Base-by-base conservation (phyloP, 2,113 vertebrate genomes). In the Carassius auratus region DNA sequence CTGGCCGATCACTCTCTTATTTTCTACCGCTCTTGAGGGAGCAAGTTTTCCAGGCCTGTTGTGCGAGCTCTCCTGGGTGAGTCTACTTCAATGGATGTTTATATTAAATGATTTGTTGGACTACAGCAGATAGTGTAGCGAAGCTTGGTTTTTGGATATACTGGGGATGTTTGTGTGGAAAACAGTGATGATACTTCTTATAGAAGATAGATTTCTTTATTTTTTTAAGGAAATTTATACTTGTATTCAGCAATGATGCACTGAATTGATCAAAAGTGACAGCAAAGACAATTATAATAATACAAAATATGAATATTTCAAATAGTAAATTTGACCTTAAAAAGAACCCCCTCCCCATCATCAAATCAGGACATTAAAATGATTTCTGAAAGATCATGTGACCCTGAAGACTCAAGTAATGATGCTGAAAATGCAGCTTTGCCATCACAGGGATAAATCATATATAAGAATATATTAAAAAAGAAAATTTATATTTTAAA, bases 61-160 rank as follows among this genome's bases (percentile, higher is more conserved):
- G 73, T 68, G 82, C 84, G 57, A 89, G 71, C 78, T 88, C 88
- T 86, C 62, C 55, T 66, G 85, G 88, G 90, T 89, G 87, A 89
- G 88, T 91, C 82, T 45, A 26, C 55, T 74, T 14, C 76, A 64
- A 12, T 14, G 45, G 80, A 81, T 68, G 21, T 83, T 81, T 74
- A 62, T 89, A 73, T 71, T 45, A 75, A 75, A 83, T 23, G 38
- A 19, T 77, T 45, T 71, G 62, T 85, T 74, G 62, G 14, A 45
- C 33, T 42, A 30, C 21, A 17, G 14, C 38, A 62, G 8, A 48
- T 42, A 42, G 38, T 42, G 38, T 42, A 42, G 38, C 38, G 38
- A 42, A 42, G 38, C 38, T 42, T 36, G 4, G 8, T 57, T 55
- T 23, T 21, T 77, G 52, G 19, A 59, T 38, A 2, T 64, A 62